Percentiles rank a stretch among this genome's conserved stretches.
These are phyloP conservation scores for Hepsetus odoe DNA, from an alignment of 2,113 vertebrate species.

Conservation along the genomic window DNA sequence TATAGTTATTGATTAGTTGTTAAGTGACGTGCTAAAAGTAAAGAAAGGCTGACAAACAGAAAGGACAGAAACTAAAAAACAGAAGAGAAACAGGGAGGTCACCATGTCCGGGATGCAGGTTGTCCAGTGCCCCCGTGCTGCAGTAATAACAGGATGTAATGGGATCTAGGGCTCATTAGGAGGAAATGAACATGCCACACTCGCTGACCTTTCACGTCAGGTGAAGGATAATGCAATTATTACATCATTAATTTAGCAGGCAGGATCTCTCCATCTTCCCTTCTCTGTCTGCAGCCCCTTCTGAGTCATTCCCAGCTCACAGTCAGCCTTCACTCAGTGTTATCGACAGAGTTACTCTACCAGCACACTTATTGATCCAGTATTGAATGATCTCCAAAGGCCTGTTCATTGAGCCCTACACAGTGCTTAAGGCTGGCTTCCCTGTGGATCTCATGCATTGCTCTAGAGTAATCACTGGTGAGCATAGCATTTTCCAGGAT, in stretches of 20 bases:
- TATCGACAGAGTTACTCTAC: conserved; percentile 8
- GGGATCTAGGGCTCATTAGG: conserved; percentile 29
- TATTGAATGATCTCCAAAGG: conserved; percentile 30
- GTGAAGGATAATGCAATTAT: conserved; percentile 37
- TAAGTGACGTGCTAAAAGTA: neutral
- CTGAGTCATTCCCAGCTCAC: conserved; percentile 16
- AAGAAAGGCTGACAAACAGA: too few species aligned
- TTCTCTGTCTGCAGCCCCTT: conserved; percentile 12
- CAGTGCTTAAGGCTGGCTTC: conserved; percentile 22
- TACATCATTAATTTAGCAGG: conserved; percentile 33
- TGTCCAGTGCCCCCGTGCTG: neutral
- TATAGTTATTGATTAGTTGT: neutral
- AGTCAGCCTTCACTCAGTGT: conserved; percentile 10
- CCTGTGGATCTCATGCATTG: conserved; percentile 14
- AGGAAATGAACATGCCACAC: conserved; percentile 27
- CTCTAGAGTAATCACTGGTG: neutral
- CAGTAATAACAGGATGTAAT: conserved; percentile 34
- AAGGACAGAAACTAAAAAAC: neutral
- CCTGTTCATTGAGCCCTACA: conserved; percentile 21
- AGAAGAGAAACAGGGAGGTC: neutral
- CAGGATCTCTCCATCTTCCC: conserved; percentile 6
- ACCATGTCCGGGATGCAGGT: neutral
- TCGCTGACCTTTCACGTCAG: conserved; percentile 39
- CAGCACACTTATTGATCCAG: conserved; percentile 30
- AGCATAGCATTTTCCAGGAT: neutral